phyloP scores from a whole-genome alignment of 2,888 invertebrate species.

The Coleophora deauratella region DNA sequence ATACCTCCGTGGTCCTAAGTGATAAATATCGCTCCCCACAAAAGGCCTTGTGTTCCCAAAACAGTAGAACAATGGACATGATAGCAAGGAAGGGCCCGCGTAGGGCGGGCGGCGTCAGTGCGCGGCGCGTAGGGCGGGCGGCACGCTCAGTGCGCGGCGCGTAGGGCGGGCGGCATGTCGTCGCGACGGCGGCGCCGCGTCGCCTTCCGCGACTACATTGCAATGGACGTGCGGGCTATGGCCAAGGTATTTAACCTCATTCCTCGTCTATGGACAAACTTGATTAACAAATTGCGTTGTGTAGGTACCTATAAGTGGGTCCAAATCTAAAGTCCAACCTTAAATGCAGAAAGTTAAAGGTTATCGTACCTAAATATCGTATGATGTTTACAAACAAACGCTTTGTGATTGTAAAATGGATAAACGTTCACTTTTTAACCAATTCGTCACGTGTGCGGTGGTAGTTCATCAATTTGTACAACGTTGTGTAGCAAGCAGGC shows the following conservation, averaged over 20 bases:
- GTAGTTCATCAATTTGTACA: too few species aligned
- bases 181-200: slow-evolving; percentile 65
- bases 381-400: too few species aligned
- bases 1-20: not conserved
- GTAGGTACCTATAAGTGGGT: too few species aligned
- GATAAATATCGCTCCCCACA: not conserved
- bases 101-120: slow-evolving; percentile 4
- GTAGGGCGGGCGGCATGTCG: slow-evolving; percentile 37
- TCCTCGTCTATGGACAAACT: not conserved
- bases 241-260: slow-evolving; percentile 46
- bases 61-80: slow-evolving; percentile 12
- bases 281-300: not conserved
- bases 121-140: slow-evolving; percentile 6
- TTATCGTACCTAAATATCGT: too few species aligned
- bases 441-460: too few species aligned
- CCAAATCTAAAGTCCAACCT: too few species aligned
- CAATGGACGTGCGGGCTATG: slow-evolving; percentile 65
- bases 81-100: slow-evolving; percentile 3
- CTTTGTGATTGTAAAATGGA: too few species aligned
- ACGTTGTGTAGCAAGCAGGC: too few species aligned
- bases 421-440: too few species aligned
- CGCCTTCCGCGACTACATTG: slow-evolving; percentile 64
- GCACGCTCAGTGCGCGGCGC: slow-evolving; percentile 5
- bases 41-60: slow-evolving; percentile 11
- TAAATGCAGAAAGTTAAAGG: too few species aligned